Evolutionary conservation across 2,113 vertebrate genomes (phyloP).

Genomic region (Pseudopodoces humilis): DNA sequence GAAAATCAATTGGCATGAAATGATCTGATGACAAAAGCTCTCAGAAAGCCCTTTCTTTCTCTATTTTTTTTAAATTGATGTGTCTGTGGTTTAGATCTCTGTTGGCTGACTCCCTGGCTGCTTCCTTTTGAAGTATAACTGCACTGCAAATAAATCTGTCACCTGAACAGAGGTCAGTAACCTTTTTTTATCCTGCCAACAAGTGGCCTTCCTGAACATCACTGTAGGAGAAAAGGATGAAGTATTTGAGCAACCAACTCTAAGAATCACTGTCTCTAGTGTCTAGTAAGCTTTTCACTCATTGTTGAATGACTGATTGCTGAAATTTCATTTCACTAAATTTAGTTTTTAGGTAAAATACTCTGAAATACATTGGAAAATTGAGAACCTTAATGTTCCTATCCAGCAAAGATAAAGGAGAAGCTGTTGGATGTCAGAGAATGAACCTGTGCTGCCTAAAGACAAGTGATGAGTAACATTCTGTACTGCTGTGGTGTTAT

Average conservation of each 20-base stretch:
- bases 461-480: neutral
- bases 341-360: neutral
- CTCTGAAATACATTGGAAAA: neutral
- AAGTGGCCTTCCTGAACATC: neutral
- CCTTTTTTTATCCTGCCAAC: neutral
- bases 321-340: neutral
- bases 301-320: neutral
- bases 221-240: neutral
- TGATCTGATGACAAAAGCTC: neutral
- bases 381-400: neutral
- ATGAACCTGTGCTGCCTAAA: neutral
- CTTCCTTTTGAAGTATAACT: neutral
- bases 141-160: neutral
- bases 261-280: neutral
- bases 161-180: neutral
- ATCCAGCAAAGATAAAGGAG: neutral
- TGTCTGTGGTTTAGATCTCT: neutral
- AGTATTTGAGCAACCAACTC: neutral
- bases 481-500: neutral
- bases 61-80: neutral
- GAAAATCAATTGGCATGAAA: neutral
- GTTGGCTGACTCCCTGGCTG: neutral
- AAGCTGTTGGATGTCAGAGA: neutral
- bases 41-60: neutral
- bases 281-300: neutral